Percentiles rank a stretch among this genome's conserved stretches.
Conservation (phyloP, 2,113 vertebrate species). For the Cacatua alba region DNA sequence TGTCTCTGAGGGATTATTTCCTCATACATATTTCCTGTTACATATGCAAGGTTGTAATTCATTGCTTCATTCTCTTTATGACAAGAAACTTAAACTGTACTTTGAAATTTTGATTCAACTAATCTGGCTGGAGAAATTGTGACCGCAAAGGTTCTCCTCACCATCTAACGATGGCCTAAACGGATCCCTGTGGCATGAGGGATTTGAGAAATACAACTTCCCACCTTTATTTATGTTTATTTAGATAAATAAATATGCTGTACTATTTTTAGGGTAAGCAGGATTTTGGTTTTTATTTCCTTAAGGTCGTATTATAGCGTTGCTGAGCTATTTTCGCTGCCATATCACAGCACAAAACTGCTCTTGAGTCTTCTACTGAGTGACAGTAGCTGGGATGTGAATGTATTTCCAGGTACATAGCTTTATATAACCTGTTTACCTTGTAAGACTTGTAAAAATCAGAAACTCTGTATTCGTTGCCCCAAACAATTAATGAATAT, state of each 20-base stretch:
- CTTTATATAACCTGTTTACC: constrained; percentile 55
- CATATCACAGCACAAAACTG: background rate
- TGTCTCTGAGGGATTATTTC: background rate
- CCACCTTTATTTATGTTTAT: background rate
- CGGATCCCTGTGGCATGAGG: background rate
- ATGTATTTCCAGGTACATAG: background rate
- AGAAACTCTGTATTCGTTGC: constrained; percentile 39
- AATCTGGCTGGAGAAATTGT: background rate
- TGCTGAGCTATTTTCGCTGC: background rate
- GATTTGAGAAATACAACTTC: background rate
- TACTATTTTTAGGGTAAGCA: background rate
- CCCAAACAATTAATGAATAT: constrained; percentile 61
- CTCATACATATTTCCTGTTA: background rate
- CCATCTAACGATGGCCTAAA: background rate
- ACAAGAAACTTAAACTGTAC: background rate
- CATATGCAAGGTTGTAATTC: background rate
- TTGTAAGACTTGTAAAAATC: constrained; percentile 40
- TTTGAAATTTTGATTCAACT: background rate
- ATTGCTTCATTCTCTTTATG: background rate
- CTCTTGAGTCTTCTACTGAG: background rate
- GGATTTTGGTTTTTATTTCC: background rate
- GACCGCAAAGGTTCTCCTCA: background rate
- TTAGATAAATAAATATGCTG: background rate
- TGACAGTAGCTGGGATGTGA: background rate
- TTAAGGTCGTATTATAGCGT: background rate